Evolutionary conservation across 2,797 vertebrate genomes (phyloP).

Genomic region (Psittacula derbiana): DNA sequence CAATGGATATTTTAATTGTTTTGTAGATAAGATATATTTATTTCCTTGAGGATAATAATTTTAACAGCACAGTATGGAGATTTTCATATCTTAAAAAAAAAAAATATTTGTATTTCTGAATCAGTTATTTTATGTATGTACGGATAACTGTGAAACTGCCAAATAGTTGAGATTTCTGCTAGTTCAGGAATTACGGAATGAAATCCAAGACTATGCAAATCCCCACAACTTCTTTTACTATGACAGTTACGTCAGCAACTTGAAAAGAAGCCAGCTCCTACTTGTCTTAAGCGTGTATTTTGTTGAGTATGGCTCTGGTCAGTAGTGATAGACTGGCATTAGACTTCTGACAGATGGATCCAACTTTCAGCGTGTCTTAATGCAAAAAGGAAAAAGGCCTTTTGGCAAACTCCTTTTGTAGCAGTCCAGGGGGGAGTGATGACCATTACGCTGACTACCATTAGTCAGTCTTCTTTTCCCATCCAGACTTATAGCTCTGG

Average conservation of each 20-base stretch:
- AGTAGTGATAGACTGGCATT: background rate
- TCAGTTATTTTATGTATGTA: background rate
- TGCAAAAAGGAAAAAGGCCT: background rate
- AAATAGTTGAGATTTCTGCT: constrained; percentile 10
- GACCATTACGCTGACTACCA: background rate
- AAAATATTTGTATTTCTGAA: background rate
- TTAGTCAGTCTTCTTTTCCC: background rate
- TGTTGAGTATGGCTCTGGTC: background rate
- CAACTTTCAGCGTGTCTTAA: background rate
- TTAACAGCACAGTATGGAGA: background rate
- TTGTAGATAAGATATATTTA: background rate
- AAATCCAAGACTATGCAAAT: constrained; percentile 1
- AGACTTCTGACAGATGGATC: background rate
- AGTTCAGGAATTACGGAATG: background rate
- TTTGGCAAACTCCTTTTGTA: background rate
- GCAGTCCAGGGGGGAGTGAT: background rate
- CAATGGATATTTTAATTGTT: background rate
- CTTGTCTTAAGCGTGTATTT: constrained; percentile 1
- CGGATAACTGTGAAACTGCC: background rate
- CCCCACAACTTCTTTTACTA: background rate
- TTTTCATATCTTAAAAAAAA: background rate
- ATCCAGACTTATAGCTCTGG: background rate
- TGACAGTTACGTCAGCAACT: background rate
- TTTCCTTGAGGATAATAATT: background rate
- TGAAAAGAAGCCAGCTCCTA: background rate